Evolutionary conservation across 2,797 vertebrate species (phyloP).

Genomic region (Coilia nasus): DNA sequence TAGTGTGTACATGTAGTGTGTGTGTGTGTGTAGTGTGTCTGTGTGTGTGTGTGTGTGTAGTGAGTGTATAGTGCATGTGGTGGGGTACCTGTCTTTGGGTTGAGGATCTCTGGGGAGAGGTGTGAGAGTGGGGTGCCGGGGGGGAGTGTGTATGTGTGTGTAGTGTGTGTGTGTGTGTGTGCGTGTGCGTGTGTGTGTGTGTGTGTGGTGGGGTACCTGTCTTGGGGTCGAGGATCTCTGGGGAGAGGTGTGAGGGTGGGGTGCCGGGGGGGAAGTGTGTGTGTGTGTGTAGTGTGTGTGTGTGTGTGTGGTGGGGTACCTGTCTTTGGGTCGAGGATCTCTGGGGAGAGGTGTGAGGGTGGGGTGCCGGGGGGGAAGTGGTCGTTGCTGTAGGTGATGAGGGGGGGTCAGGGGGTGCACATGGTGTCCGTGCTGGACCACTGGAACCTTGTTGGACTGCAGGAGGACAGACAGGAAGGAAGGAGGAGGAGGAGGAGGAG

Average conservation of each 20-base stretch:
- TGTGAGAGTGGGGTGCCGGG: conserved; percentile 47
- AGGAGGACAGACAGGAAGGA: conserved; percentile 15
- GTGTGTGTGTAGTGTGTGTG: not conserved
- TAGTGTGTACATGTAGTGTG: no score
- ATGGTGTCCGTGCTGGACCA: conserved; percentile 93
- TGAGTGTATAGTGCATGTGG: no score
- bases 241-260: conserved; percentile 48
- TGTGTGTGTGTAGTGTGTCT: no score
- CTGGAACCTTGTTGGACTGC: conserved; percentile 76
- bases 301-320: conserved; percentile 68
- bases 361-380: conserved; percentile 47
- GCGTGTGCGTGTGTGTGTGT: not conserved
- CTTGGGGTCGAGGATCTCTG: conserved; percentile 93
- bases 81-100: conserved; percentile 96
- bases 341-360: conserved; percentile 59
- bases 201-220: conserved; percentile 76
- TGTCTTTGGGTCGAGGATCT: conserved; percentile 95
- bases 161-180: no score
- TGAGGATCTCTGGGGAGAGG: conserved; percentile 81
- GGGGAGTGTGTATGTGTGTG: conserved; percentile 31
- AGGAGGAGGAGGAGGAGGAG: not conserved
- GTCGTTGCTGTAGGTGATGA: conserved; percentile 99
- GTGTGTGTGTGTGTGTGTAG: no score
- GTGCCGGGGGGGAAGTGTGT: conserved; percentile 49
- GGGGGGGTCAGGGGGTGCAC: conserved; percentile 96